These are phyloP conservation scores for Edolisoma coerulescens DNA, from an alignment of 2,113 vertebrate species.

Conservation along the genomic window DNA sequence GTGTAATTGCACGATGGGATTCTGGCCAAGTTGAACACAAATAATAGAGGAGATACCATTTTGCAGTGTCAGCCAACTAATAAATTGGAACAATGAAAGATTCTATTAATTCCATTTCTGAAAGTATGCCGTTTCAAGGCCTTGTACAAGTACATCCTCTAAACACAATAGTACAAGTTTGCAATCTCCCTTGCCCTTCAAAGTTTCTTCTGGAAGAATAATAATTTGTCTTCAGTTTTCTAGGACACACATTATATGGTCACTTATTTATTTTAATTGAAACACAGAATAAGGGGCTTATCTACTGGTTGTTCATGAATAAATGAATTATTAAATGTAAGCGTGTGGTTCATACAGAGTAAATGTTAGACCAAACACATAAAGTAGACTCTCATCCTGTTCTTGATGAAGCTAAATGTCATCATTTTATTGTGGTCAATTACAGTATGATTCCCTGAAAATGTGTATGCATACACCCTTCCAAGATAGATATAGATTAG, in stretches of 20 bases:
- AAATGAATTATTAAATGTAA: constrained; percentile 12
- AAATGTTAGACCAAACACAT: background rate
- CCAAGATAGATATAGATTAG: background rate
- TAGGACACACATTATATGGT: background rate
- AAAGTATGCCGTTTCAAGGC: background rate
- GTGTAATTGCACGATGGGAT: background rate
- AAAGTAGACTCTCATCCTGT: background rate
- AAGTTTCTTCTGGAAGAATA: background rate
- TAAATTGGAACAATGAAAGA: constrained; percentile 16
- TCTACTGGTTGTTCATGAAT: background rate
- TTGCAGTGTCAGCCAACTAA: constrained; percentile 17
- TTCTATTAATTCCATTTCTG: constrained; percentile 31
- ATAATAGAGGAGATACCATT: background rate
- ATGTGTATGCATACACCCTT: rapidly evolving
- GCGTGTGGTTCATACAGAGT: background rate
- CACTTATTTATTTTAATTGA: constrained; percentile 10
- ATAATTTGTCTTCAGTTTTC: background rate
- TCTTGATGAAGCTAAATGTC: background rate
- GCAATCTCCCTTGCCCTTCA: background rate
- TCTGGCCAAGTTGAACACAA: background rate
- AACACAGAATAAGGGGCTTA: background rate
- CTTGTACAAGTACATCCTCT: background rate
- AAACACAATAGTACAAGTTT: background rate
- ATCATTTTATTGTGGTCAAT: background rate
- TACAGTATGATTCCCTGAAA: background rate